Evolutionary conservation across 2,797 vertebrate genomes (phyloP).

Genomic region (Rhynchotus rufescens): DNA sequence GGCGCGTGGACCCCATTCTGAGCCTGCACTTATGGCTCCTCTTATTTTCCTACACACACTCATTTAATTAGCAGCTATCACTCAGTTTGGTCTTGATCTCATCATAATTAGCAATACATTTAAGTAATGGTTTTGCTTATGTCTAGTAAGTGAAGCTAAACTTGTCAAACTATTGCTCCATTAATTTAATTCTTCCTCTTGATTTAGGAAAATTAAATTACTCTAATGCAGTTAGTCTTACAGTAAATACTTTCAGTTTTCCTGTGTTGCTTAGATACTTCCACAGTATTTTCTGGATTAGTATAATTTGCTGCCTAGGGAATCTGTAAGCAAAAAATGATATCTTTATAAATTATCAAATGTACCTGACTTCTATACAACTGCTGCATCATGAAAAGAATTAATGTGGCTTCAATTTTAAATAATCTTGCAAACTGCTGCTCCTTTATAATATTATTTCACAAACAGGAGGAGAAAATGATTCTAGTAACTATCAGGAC

Average conservation of each 20-base stretch:
- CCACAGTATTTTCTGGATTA: conserved; percentile 52
- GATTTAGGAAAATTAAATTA: conserved; percentile 65
- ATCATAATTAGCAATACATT: conserved; percentile 70
- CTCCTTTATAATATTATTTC: not conserved
- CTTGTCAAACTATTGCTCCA: conserved; percentile 64
- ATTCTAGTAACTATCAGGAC: not conserved
- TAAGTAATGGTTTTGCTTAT: conserved; percentile 59
- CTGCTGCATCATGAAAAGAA: not conserved
- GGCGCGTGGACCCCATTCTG: not conserved
- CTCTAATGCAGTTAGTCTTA: conserved; percentile 51
- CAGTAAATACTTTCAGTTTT: conserved; percentile 48
- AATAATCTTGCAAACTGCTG: not conserved
- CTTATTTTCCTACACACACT: conserved; percentile 34
- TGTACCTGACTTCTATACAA: not conserved
- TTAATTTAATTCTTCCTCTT: conserved; percentile 70
- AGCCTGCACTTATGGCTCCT: not conserved
- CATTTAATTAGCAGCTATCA: conserved; percentile 66
- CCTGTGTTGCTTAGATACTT: conserved; percentile 59
- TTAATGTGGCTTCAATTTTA: not conserved
- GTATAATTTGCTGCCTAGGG: conserved; percentile 22
- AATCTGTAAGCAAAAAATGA: not conserved
- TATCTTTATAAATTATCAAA: conserved; percentile 14
- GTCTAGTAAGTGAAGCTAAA: conserved; percentile 50
- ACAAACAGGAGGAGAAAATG: not conserved
- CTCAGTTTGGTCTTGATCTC: conserved; percentile 69